phyloP scores from a whole-genome alignment of 2,888 invertebrate species.

The Crocallis elinguaria region DNA sequence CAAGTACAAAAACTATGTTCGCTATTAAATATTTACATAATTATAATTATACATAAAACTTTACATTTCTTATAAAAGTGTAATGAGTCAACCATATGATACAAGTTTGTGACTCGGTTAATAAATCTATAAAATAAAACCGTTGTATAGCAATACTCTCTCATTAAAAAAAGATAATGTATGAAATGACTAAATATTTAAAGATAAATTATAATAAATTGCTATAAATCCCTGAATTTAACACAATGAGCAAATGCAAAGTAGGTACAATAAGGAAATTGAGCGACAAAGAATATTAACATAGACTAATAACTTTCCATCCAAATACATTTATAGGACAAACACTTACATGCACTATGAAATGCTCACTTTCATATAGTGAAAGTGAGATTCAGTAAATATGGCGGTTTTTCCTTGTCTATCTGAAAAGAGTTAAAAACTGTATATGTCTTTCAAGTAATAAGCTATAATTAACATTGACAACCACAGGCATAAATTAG shows the following conservation, averaged over 20 bases:
- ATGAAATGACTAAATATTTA: slow-evolving; percentile 32
- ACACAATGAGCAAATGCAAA: slow-evolving; percentile 69
- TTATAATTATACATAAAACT: slow-evolving; percentile 61
- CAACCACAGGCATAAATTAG: no score
- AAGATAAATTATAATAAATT: slow-evolving; percentile 42
- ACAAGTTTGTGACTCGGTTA: slow-evolving; percentile 34
- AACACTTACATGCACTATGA: no score
- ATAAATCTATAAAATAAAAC: slow-evolving; percentile 39
- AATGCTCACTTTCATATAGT: no score
- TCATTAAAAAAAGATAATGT: slow-evolving; percentile 35
- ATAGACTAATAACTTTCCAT: no score
- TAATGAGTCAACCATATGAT: slow-evolving; percentile 35
- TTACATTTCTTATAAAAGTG: slow-evolving; percentile 46
- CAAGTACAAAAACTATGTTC: slow-evolving; percentile 67
- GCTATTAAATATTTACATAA: slow-evolving; percentile 71
- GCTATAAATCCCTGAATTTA: slow-evolving; percentile 38
- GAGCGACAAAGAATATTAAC: slow-evolving; percentile 46
- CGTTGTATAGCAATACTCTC: slow-evolving; percentile 40
- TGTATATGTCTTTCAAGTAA: no score
- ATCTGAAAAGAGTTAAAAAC: no score
- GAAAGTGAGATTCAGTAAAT: no score
- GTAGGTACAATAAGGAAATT: slow-evolving; percentile 61
- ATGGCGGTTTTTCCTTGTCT: no score
- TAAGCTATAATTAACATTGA: no score
- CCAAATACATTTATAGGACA: no score